Evolutionary conservation across 2,888 invertebrate species (phyloP), one percentile per base, ranked within the genome.

Genomic region (Timema cristinae): DNA sequence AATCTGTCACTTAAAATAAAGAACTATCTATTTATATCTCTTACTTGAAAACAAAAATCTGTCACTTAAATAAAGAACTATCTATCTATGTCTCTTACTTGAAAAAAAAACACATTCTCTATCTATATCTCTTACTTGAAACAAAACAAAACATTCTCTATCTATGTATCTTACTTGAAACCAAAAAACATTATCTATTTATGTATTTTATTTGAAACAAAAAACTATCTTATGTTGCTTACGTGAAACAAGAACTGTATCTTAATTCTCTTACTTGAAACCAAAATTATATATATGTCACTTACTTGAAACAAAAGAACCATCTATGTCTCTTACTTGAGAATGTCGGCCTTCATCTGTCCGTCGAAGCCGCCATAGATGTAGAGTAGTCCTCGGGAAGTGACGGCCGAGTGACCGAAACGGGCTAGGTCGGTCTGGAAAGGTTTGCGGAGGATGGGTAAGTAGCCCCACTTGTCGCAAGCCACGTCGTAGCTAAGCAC

Each of bases 401-500:
- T 48, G 6, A 63, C 6, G 63, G 63, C 63, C 11, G 63, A 63
- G 47, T 63, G 63, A 13, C 63, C 63, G 63, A 15, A 63, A 48
- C 63, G 63, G 7, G 63, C 16, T 1, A 63, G 63, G 63, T 63
- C 63, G 32, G 63, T 47, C 10, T 47, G 63, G 7, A 10, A 13
- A 0, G 63, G 63, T 13, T 63, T 63, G 47, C 11, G 47, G 10
- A 32, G 63, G 47, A 63, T 48, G 5, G n/a, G 11, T 5, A 63
- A 32, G 47, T 9, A 48, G 47, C 47, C n/a, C 63, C 63, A 63
- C 47, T 47, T 9, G 63, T 63, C 63, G 63, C 63, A 63, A 32
- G 48, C 11, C 63, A 63, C 63, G 47, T 63, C 63, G 63, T 63
- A 63, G 63, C 11, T 13, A 11, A 63, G 15, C 16, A 63, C 63